phyloP scores from a whole-genome alignment of 37 sponge, comb jelly and placozoan genomes.

The Axinella damicornis region DNA sequence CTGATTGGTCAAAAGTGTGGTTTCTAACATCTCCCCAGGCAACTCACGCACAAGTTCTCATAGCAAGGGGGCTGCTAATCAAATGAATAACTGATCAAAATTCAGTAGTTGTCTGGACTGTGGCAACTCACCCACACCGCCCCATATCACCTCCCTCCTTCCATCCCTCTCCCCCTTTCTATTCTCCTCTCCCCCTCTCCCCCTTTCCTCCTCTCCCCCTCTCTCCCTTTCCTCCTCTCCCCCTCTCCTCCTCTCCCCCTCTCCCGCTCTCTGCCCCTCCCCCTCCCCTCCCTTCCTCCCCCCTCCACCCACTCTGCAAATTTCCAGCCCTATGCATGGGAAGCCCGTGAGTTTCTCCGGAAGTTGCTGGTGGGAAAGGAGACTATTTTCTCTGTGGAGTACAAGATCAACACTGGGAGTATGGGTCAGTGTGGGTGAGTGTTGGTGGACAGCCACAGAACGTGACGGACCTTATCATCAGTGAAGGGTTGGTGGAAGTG shows the following conservation, averaged over 20 bases:
- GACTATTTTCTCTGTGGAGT: constrained; percentile 80
- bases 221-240: neutral
- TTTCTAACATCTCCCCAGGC: too few species aligned
- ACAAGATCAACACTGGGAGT: constrained; percentile 41
- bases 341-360: constrained; percentile 89
- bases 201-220: neutral
- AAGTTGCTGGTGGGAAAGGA: constrained; percentile 88
- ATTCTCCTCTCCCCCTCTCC: neutral
- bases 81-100: too few species aligned
- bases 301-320: too few species aligned
- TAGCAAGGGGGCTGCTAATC: too few species aligned
- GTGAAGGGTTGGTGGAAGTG: constrained; percentile 78
- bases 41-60: too few species aligned
- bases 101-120: too few species aligned
- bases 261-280: neutral
- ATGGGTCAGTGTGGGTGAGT: constrained; percentile 28
- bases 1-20: too few species aligned
- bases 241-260: neutral
- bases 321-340: constrained; percentile 98
- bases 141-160: neutral
- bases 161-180: neutral
- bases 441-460: constrained; percentile 29
- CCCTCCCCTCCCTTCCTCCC: neutral
- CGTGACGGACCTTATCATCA: constrained; percentile 55
- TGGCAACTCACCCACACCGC: neutral